Evolutionary conservation across 2,797 vertebrate genomes (phyloP).

Genomic region (Siniperca undulata): DNA sequence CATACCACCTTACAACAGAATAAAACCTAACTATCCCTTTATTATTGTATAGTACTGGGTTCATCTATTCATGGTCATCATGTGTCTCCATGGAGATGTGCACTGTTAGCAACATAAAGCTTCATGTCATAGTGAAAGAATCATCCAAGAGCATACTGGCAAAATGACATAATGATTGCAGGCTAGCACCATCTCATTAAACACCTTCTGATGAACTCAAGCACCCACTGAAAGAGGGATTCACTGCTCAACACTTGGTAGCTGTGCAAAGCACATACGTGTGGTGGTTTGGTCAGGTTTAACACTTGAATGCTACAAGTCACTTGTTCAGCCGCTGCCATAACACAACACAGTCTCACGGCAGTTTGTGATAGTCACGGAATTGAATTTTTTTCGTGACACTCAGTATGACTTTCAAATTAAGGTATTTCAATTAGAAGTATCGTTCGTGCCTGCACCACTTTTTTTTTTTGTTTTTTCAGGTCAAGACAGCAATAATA

Average conservation of each 20-base stretch:
- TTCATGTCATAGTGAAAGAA: background rate
- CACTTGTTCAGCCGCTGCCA: background rate
- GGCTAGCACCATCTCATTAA: background rate
- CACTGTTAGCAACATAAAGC: background rate
- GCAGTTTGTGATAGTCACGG: no score
- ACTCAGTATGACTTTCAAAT: no score
- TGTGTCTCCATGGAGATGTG: conserved; percentile 9
- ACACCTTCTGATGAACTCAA: background rate
- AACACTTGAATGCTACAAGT: background rate
- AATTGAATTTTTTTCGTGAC: no score
- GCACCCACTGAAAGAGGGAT: background rate
- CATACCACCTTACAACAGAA: background rate
- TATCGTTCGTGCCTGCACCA: no score
- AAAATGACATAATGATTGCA: background rate
- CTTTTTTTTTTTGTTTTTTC: no score
- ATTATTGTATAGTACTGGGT: background rate
- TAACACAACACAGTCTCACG: no score
- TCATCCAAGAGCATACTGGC: background rate
- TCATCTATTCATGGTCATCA: conserved; percentile 3
- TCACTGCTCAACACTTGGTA: background rate
- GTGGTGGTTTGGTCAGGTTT: background rate
- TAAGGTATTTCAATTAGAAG: no score
- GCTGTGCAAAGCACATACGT: background rate
- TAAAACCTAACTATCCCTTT: background rate
- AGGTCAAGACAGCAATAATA: no score